Conservation (phyloP, 2,113 vertebrate genomes). For the Laticauda laticaudata region DNA sequence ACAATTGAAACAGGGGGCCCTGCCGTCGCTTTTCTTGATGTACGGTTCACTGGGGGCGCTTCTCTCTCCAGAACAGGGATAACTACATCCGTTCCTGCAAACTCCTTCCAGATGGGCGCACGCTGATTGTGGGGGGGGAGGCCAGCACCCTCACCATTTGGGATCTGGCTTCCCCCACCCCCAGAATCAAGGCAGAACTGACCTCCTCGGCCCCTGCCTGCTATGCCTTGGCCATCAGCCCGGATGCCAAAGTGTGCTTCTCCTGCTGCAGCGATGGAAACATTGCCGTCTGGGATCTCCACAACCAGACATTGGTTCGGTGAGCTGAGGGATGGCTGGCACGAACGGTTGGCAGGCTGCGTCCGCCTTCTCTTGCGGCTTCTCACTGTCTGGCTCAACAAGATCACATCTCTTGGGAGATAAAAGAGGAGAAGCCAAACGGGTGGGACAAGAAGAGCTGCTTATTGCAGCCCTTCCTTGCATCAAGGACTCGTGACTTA, state of each 20-base stretch:
- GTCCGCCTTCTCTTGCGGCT: fast-evolving
- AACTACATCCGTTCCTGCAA: slow-evolving; percentile 99
- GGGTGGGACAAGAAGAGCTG: not conserved
- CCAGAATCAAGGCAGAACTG: slow-evolving; percentile 94
- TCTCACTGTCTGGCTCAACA: too few species aligned
- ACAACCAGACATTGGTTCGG: slow-evolving; percentile 97
- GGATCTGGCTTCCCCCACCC: slow-evolving; percentile 94
- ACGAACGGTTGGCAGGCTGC: not conserved
- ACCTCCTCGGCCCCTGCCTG: slow-evolving; percentile 94
- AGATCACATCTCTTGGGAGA: not conserved
- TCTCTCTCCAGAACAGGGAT: slow-evolving; percentile 84
- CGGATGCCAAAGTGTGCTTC: slow-evolving; percentile 97
- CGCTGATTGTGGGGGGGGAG: slow-evolving; percentile 93
- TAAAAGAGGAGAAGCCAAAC: not conserved
- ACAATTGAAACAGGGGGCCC: too few species aligned
- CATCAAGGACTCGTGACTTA: not conserved
- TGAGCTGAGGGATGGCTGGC: slow-evolving; percentile 43
- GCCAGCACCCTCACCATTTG: slow-evolving; percentile 96
- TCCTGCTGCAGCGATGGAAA: slow-evolving; percentile 97
- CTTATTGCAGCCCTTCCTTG: not conserved
- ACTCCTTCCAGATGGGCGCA: slow-evolving; percentile 92
- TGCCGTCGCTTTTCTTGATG: not conserved
- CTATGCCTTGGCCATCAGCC: slow-evolving; percentile 96
- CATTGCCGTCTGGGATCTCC: slow-evolving; percentile 96
- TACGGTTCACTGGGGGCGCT: fast-evolving